A percentile compares a stretch with the other conserved stretches of the same genome.
phyloP scores from a whole-genome alignment of 2,888 invertebrate genomes.

The Ephialtes manifestator region DNA sequence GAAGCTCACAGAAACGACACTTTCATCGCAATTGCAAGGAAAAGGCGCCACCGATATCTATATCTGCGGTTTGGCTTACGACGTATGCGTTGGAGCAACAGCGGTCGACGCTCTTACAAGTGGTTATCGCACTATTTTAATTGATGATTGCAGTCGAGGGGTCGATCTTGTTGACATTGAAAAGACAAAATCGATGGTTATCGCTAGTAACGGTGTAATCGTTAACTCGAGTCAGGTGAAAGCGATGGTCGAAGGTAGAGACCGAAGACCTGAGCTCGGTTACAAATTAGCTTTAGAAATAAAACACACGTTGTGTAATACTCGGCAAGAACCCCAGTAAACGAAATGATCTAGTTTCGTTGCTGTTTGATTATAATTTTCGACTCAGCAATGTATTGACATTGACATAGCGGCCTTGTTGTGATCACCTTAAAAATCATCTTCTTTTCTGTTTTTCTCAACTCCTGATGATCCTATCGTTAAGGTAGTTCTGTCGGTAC shows the following conservation, averaged over 20 bases:
- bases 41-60: slow-evolving; percentile 96
- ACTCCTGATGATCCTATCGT: too few species aligned
- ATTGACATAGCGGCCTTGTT: too few species aligned
- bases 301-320: slow-evolving; percentile 85
- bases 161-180: slow-evolving; percentile 95
- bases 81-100: slow-evolving; percentile 97
- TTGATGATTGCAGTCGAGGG: slow-evolving; percentile 97
- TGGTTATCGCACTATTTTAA: slow-evolving; percentile 95
- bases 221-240: slow-evolving; percentile 93
- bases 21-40: slow-evolving; percentile 93
- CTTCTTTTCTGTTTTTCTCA: too few species aligned
- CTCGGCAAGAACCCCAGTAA: background rate
- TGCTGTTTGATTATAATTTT: too few species aligned
- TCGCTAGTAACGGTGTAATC: slow-evolving; percentile 93
- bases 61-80: slow-evolving; percentile 97
- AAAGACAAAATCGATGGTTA: slow-evolving; percentile 92
- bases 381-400: too few species aligned
- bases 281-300: slow-evolving; percentile 95
- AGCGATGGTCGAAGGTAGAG: slow-evolving; percentile 95
- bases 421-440: too few species aligned
- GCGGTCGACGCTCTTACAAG: slow-evolving; percentile 95
- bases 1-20: slow-evolving; percentile 94
- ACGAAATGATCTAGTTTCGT: too few species aligned
- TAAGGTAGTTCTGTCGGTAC: too few species aligned
- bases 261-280: slow-evolving; percentile 95